phyloP scores from a whole-genome alignment of 2,888 invertebrate species.

The Atherix ibis region DNA sequence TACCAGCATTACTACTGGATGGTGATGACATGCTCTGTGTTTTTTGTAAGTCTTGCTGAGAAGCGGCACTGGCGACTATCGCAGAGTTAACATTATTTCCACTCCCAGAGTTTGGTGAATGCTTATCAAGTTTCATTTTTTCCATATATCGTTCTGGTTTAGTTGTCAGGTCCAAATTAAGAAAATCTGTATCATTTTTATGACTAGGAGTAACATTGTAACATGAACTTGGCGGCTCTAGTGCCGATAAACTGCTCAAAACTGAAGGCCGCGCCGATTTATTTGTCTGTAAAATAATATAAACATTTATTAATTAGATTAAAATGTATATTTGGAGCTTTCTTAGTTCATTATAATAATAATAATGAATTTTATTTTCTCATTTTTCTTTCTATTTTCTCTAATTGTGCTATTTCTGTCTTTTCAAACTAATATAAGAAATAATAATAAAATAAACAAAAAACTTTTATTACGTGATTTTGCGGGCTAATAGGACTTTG shows the following conservation, averaged over 20 bases:
- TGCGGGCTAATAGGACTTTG: constrained; percentile 45
- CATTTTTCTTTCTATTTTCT: no score
- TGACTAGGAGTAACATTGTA: constrained; percentile 13
- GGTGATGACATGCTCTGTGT: constrained; percentile 12
- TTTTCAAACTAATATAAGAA: background rate
- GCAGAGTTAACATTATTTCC: constrained; percentile 4
- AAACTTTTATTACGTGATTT: constrained; percentile 12
- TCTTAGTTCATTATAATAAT: background rate
- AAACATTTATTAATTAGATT: background rate
- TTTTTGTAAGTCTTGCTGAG: constrained; percentile 8
- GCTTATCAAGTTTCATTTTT: constrained; percentile 15
- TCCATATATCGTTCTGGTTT: constrained; percentile 16
- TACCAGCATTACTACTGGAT: constrained; percentile 6
- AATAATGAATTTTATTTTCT: background rate
- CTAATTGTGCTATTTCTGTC: no score
- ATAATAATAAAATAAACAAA: constrained; percentile 1
- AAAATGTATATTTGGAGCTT: background rate
- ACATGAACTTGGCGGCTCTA: constrained; percentile 10
- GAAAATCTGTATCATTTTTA: constrained; percentile 14
- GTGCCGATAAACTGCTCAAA: constrained; percentile 11
- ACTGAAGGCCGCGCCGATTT: constrained; percentile 13
- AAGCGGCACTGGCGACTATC: background rate
- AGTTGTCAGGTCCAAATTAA: constrained; percentile 14
- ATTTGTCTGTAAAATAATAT: constrained; percentile 7
- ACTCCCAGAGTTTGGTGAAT: constrained; percentile 7